These are phyloP conservation scores for Callimico goeldii DNA, from an alignment of 2,797 vertebrate genomes.

Conservation along the genomic window DNA sequence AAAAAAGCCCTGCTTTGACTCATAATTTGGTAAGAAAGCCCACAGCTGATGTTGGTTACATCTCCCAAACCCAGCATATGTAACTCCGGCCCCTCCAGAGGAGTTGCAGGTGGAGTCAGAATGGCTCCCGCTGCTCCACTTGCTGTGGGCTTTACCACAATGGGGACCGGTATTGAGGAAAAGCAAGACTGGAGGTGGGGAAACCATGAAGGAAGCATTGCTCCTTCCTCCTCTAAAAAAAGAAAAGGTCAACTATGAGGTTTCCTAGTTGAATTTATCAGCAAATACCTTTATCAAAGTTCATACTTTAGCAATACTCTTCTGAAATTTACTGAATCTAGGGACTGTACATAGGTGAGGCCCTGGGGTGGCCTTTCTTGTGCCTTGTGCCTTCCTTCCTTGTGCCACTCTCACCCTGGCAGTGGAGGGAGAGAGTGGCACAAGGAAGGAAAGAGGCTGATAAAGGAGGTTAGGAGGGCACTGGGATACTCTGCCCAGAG, in stretches of 20 bases:
- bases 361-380: neutral
- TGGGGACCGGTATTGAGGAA: neutral
- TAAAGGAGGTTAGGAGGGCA: neutral
- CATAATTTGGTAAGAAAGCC: neutral
- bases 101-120: neutral
- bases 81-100: too few species aligned
- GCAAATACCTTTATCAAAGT: neutral
- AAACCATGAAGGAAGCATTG: neutral
- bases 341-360: neutral
- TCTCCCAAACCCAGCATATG: too few species aligned
- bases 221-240: neutral
- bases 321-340: neutral
- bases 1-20: neutral
- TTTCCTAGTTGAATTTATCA: neutral
- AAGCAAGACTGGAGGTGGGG: neutral
- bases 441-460: neutral
- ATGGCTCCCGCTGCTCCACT: accelerated
- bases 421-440: neutral
- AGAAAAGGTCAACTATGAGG: neutral
- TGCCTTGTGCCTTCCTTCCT: too few species aligned
- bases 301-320: neutral
- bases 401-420: too few species aligned
- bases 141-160: accelerated
- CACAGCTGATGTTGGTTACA: neutral
- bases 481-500: neutral